Evolutionary conservation across 2,113 vertebrate genomes (phyloP), one percentile per base, ranked within the genome.

Genomic region (Scortum barcoo): DNA sequence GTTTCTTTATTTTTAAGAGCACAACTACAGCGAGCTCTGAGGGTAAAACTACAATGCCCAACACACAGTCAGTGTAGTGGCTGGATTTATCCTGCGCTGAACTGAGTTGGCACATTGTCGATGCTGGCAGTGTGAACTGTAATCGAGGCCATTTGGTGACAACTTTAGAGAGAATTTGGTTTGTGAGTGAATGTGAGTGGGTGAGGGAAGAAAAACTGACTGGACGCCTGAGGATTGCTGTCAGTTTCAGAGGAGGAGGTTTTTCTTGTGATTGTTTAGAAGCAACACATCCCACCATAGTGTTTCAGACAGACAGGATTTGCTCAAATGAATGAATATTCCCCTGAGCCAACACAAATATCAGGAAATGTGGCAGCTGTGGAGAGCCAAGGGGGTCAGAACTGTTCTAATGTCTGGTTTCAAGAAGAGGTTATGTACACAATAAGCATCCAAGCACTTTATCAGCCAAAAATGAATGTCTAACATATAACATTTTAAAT

Each of bases 181-280:
- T 16, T 44, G 40, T 44, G n/a, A 65, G 62, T 7, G 22, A n/a
- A 42, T 66, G 62, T 7, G 22, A n/a, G 63, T 66, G n/a, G 16
- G 63, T 28, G 63, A n/a, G 22, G 1, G 22, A 42, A n/a, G n/a
- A n/a, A n/a, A n/a, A n/a, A 42, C 22, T 14, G 61, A 42, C 22
- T 66, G 44, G 4, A 46, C 42, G 46, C 28, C 14, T 56, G 26
- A 56, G 26, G 13, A 66, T 46, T 19, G 42, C 40, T 17, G 62
- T 44, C 38, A 46, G 40, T 46, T 66, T 46, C 40, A 46, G 40
- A 66, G 63, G 13, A 28, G 63, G 40, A 66, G n/a, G 63, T 66
- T 46, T n/a, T n/a, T n/a, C n/a, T n/a, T n/a, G n/a, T 65, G 33
- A 28, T 46, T 30, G 14, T 48, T 46, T 48, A 46, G n/a, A 46